Evolutionary conservation across 2,113 vertebrate species (phyloP).

Genomic region (Bettongia penicillata): DNA sequence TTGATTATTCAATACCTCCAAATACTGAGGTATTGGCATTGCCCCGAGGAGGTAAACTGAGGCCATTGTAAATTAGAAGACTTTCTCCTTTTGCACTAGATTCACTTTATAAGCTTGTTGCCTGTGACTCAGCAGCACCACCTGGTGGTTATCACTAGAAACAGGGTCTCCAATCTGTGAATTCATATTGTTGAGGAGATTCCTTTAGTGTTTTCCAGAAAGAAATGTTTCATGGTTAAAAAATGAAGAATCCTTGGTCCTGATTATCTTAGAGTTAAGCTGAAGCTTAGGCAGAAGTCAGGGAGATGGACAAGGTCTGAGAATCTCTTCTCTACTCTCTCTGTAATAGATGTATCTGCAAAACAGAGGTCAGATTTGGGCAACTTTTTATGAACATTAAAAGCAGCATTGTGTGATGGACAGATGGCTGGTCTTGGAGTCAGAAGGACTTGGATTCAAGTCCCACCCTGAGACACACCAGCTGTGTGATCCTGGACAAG

Average conservation of each 20-base stretch:
- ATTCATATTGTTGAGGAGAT: slow-evolving; percentile 10
- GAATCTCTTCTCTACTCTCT: not conserved
- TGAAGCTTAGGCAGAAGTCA: not conserved
- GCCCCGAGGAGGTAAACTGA: not conserved
- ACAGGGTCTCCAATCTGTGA: not conserved
- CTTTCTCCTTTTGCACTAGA: not conserved
- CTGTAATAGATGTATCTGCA: not conserved
- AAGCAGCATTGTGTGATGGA: too few relatives aligned
- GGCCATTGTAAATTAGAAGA: not conserved
- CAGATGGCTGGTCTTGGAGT: not conserved
- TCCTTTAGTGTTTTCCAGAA: slow-evolving; percentile 21
- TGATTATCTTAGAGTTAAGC: not conserved
- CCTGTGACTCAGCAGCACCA: not conserved
- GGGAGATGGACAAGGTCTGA: not conserved
- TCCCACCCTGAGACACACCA: too few relatives aligned
- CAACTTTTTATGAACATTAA: not conserved
- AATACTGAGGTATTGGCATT: not conserved
- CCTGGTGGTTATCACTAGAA: not conserved
- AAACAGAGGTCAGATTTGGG: not conserved
- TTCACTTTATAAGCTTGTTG: not conserved
- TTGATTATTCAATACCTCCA: not conserved
- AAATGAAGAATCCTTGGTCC: not conserved
- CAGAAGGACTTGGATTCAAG: too few relatives aligned
- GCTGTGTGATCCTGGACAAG: too few relatives aligned
- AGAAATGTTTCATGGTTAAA: slow-evolving; percentile 7